These are phyloP conservation scores for Magallana nippona DNA, from an alignment of 2,888 invertebrate species.

Conservation along the genomic window DNA sequence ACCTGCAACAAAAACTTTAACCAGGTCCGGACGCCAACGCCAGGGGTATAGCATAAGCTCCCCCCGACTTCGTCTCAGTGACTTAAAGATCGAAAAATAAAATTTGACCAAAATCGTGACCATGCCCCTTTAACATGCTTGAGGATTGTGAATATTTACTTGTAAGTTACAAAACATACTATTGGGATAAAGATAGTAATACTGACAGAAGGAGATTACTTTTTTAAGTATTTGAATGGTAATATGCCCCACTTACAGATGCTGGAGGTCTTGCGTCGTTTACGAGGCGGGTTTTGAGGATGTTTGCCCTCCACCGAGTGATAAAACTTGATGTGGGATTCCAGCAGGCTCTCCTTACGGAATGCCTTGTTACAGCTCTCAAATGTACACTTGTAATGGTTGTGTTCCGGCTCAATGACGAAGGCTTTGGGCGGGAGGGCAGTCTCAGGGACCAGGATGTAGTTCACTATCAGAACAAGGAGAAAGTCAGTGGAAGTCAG, in stretches of 20 bases:
- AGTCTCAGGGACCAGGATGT: conserved; percentile 40
- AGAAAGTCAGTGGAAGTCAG: no score
- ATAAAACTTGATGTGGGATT: conserved; percentile 97
- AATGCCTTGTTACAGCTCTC: conserved; percentile 91
- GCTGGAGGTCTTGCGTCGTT: conserved; percentile 69
- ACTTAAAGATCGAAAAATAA: no score
- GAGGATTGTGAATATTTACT: no score
- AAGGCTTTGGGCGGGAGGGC: conserved; percentile 75
- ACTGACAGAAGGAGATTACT: background rate
- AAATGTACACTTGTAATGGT: conserved; percentile 78
- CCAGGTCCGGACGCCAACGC: no score
- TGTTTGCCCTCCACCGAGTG: conserved; percentile 82
- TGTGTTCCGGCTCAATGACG: conserved; percentile 78
- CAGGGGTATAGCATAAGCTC: no score
- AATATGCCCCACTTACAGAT: conserved; percentile 59
- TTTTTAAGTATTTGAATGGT: no score
- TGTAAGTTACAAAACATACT: no score
- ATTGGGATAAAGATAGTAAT: no score
- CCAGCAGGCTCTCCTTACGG: conserved; percentile 92
- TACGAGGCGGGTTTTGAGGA: conserved; percentile 56
- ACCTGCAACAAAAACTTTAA: no score
- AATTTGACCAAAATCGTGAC: no score
- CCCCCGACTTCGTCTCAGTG: no score
- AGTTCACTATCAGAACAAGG: conserved; percentile 18
- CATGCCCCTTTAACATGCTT: no score